Evolutionary conservation across 2,113 vertebrate genomes (phyloP), one percentile per base, ranked within the genome.

Genomic region (Uria aalge): DNA sequence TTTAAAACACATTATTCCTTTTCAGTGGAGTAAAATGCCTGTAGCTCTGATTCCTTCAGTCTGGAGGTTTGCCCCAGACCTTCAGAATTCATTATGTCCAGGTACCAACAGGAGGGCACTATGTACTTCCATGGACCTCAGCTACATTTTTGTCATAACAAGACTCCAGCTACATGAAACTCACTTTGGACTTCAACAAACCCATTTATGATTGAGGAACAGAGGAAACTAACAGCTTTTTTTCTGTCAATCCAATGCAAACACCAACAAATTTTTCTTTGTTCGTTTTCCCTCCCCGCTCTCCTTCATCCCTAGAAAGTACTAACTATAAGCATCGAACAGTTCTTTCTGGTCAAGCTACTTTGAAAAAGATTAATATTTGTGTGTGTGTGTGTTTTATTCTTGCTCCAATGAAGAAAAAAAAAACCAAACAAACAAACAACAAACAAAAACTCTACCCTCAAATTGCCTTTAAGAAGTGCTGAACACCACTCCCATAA

Each of bases 401-500:
- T 88, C 57, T 64, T 67, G 5, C 13, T 82, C 21, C 55, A 78
- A 8, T 26, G 52, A 38, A 59, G 69, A 47, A 21, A 47, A n/a
- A 45, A 74, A 47, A 48, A n/a, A 23, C 14, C 5, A 53, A 45
- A 23, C 40, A 53, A 45, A 23, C 40, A 62, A 41, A 21, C 12
- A 30, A 30, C 18, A 41, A 64, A 43, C 29, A 41, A 66, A 66
- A 32, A 4, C 67, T 17, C 5, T 29, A 62, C 40, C 38, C 10
- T 47, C 45, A 56, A 85, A 88, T 20, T 79, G 66, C 56, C 67
- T 90, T 85, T 95, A 75, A 82, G 92, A 93, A 87, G 53, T 52
- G 57, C 74, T 62, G 57, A 92, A 43, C 18, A 40, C 43, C n/a
- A 84, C 50, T 64, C 26, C 38, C 36, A 43, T 8, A 72, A 30